Evolutionary conservation across 2,797 vertebrate species (phyloP), one percentile per base, ranked within the genome.

Genomic region (Leptoclinus maculatus): DNA sequence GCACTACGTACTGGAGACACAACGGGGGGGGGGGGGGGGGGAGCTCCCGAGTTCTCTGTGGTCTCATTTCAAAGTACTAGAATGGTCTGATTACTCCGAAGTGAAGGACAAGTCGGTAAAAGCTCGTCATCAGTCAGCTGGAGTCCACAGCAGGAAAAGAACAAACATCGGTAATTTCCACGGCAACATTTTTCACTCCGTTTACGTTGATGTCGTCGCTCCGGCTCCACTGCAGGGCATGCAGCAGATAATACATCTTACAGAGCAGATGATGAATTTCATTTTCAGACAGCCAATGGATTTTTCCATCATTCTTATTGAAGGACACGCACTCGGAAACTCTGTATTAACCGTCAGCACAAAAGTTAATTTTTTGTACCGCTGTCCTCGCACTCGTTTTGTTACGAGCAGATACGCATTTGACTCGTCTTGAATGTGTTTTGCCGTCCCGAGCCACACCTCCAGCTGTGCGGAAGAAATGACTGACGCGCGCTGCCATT

Each of bases 221-320:
- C 96, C 92, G 94, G 96, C 96, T 96, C 94, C 95, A 95, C 95
- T 94, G 96, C 95, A 74, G 95, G 94, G 96, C 95, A 96, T 92
- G 95, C 94, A 93, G 95, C 96, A 94, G 96, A 96, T 96, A 96
- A 97, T 96, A 97, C 97, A 97, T 97, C 95, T 96, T 96, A 96
- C 96, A 95, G 95, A 97, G 96, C 95, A 95, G 95, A 96, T 54
- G 96, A 97, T 97, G 95, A 95, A 96, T 97, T 98, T 97, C 96
- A 96, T 96, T 97, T 97, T 96, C 94, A 96, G 96, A 97, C 95
- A 94, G 96, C 94, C 95, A 93, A 97, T 98, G 95, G 96, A 97
- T 98, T 98, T 97, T 97, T 96, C 96, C 96, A 96, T 97, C 96
- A 95, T 95, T 96, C 95, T 96, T 97, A 95, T 96, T 96, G 96